Conservation (phyloP, 1,140 invertebrate species). For the Drosophila ambigua region DNA sequence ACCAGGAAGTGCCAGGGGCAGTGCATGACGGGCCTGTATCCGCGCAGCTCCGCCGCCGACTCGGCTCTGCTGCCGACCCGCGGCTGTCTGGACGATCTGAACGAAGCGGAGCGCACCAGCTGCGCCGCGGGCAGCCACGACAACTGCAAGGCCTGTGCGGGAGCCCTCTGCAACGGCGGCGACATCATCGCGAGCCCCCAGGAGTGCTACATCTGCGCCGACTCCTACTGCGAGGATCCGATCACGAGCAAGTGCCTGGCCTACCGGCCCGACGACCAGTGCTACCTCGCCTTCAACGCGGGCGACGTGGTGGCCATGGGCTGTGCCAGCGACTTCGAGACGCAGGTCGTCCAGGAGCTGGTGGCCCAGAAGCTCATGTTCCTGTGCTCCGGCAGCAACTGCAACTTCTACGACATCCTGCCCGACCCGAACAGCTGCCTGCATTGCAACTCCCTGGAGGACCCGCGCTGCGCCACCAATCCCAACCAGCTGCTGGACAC, state of each 20-base stretch:
- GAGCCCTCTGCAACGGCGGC: constrained; percentile 52
- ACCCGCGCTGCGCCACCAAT: constrained; percentile 68
- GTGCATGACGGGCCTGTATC: constrained; percentile 74
- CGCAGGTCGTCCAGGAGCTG: constrained; percentile 51
- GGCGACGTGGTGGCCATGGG: constrained; percentile 55
- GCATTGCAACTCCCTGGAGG: constrained; percentile 52
- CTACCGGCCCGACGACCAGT: constrained; percentile 61
- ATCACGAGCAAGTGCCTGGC: constrained; percentile 33
- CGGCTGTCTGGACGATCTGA: constrained; percentile 73
- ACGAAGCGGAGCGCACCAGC: constrained; percentile 44
- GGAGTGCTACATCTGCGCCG: constrained; percentile 57
- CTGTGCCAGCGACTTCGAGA: constrained; percentile 73
- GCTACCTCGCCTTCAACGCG: constrained; percentile 61
- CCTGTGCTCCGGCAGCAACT: constrained; percentile 62
- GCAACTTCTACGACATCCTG: constrained; percentile 40
- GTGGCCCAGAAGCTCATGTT: constrained; percentile 57
- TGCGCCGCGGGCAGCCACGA: constrained; percentile 52
- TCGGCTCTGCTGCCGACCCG: constrained; percentile 64
- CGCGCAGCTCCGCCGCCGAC: constrained; percentile 64
- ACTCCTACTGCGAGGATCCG: constrained; percentile 38
- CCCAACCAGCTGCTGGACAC: constrained; percentile 61
- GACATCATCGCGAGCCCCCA: constrained; percentile 48
- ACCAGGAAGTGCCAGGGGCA: constrained; percentile 67
- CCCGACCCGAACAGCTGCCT: constrained; percentile 55
- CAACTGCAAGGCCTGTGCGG: constrained; percentile 54